These are phyloP conservation scores for Albula glossodonta DNA, from an alignment of 2,113 vertebrate species.

Conservation along the genomic window DNA sequence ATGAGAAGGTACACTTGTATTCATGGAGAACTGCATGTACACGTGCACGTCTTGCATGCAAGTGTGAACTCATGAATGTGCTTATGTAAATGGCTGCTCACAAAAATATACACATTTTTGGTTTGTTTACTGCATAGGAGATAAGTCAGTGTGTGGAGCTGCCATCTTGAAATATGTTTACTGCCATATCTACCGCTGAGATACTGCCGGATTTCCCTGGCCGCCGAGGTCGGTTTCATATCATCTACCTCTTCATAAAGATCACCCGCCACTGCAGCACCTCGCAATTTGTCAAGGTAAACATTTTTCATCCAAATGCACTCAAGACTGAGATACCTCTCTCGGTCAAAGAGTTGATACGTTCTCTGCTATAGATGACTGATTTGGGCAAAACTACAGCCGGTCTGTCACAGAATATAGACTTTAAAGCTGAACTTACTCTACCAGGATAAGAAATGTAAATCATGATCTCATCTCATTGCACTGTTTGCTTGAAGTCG, in stretches of 20 bases:
- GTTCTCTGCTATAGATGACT: not conserved
- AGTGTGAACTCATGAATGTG: conserved; percentile 1
- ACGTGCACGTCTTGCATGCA: not conserved
- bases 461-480: no score
- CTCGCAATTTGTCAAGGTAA: conserved; percentile 7
- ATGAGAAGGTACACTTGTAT: not conserved
- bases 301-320: conserved; percentile 6
- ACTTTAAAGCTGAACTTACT: no score
- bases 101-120: not conserved
- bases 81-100: not conserved
- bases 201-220: conserved; percentile 1
- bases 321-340: not conserved
- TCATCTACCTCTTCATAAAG: conserved; percentile 19
- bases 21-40: not conserved
- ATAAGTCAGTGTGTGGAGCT: not conserved
- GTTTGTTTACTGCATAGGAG: not conserved
- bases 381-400: no score
- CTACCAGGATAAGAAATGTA: no score
- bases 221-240: not conserved
- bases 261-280: not conserved
- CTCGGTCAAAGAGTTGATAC: not conserved
- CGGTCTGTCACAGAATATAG: no score
- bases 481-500: no score
- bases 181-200: not conserved
- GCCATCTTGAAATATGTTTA: conserved; percentile 8